These are phyloP conservation scores for Agrochola lota DNA, from an alignment of 2,888 invertebrate species.

Conservation along the genomic window DNA sequence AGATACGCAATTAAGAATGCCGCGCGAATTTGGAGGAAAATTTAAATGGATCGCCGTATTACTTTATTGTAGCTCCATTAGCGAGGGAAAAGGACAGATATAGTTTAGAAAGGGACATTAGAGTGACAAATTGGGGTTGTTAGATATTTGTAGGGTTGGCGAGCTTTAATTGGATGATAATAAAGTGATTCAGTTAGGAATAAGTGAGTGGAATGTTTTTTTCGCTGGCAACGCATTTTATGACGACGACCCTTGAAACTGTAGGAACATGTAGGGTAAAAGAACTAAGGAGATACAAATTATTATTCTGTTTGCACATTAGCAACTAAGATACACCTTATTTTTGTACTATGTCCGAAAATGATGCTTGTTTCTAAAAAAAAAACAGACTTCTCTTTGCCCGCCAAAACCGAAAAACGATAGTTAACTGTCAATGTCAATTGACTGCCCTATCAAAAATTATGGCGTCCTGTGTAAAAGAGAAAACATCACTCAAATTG, in stretches of 20 bases:
- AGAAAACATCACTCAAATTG: constrained; percentile 43
- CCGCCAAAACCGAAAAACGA: constrained; percentile 8
- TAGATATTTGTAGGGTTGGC: constrained; percentile 66
- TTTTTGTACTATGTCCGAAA: not conserved
- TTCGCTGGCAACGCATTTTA: constrained; percentile 37
- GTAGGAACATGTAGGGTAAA: not conserved
- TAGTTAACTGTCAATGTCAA: constrained; percentile 31
- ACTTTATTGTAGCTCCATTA: constrained; percentile 90
- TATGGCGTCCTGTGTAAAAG: constrained; percentile 37
- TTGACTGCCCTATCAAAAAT: constrained; percentile 17
- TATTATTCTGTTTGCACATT: not conserved
- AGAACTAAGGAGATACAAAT: constrained; percentile 3
- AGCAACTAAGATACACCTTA: not conserved
- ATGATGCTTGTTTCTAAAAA: not conserved
- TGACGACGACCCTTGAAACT: constrained; percentile 31
- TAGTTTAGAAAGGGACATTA: constrained; percentile 69
- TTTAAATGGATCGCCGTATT: constrained; percentile 90
- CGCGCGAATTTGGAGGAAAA: constrained; percentile 88
- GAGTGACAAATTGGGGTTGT: constrained; percentile 82
- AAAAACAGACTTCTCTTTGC: not conserved
- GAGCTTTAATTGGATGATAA: constrained; percentile 68
- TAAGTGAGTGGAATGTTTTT: constrained; percentile 51
- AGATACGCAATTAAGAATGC: constrained; percentile 88
- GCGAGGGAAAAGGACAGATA: constrained; percentile 78
- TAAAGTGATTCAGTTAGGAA: constrained; percentile 66